Evolutionary conservation across 2,888 invertebrate genomes (phyloP), one percentile per base, ranked within the genome.

Genomic region (Cabera pusaria): DNA sequence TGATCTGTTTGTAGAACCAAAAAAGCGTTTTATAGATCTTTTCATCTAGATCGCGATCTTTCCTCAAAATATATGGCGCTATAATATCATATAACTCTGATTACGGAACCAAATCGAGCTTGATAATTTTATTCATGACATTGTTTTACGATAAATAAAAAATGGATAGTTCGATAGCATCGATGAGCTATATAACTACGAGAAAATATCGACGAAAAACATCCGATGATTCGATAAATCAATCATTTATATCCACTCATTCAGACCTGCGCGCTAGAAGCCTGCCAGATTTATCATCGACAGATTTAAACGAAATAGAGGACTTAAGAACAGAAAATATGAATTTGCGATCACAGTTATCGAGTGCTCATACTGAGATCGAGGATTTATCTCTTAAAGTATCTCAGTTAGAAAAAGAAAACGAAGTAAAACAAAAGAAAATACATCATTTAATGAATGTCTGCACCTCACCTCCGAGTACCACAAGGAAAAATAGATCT

Each of bases 221-320:
- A 8, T 21, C 21, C 6, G 21, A 21, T 8, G 21, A 21, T 21
- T 21, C 21, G 4, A 21, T 21, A 7, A 8, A 21, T 21, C 3
- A 8, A 4, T 21, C 21, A 8, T 21, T 21, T 21, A 21, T 21
- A 7, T 21, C 21, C 4, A 21, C 8, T 1, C 4, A 6, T 3
- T 21, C 21, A 5, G 21, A 21, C 8, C 6, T 21, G 6, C 7
- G 21, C 2, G 21, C 8, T 4, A 21, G 21, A 8, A 21, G 21
- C 8, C 8, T 21, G 8, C 21, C 21, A 6, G 21, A 21, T 6
- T 8, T 21, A 4, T 21, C 21, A 4, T 21, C 21, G 2, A 8
- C 7, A 3, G 21, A 3, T 2, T 6, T 21, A 8, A 8, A 6
- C 3, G 21, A 21, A 3, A 6, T 21, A 7, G 8, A 21, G 1